Conservation (phyloP, 2,888 invertebrate species). For the Campopleginae sp. region DNA sequence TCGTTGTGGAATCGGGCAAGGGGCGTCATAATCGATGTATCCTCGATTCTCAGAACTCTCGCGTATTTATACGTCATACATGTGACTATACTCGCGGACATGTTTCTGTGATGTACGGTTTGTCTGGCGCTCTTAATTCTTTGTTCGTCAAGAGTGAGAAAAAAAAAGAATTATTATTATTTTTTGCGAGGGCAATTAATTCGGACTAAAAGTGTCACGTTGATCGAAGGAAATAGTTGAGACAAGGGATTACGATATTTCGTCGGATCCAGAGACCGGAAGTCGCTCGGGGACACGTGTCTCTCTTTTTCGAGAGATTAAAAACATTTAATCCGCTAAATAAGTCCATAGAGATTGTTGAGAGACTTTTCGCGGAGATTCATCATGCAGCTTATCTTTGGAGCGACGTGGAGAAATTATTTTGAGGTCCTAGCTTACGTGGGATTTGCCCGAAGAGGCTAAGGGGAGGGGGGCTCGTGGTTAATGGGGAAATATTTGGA, state of each 20-base stretch:
- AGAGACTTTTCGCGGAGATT: slow-evolving; percentile 62
- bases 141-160: slow-evolving; percentile 37
- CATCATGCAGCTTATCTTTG: slow-evolving; percentile 58
- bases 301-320: slow-evolving; percentile 31
- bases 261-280: slow-evolving; percentile 23
- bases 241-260: background rate
- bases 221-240: background rate
- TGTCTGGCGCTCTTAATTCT: slow-evolving; percentile 43
- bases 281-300: slow-evolving; percentile 32
- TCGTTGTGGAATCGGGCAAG: slow-evolving; percentile 59
- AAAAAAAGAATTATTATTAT: background rate
- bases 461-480: background rate
- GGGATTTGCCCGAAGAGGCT: background rate
- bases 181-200: background rate
- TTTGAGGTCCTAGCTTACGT: background rate
- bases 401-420: slow-evolving; percentile 36
- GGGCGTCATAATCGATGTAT: slow-evolving; percentile 59
- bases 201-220: background rate
- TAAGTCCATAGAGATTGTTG: slow-evolving; percentile 37
- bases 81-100: background rate
- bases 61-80: slow-evolving; percentile 22
- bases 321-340: slow-evolving; percentile 30
- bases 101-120: slow-evolving; percentile 30
- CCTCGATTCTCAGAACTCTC: slow-evolving; percentile 64
- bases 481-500: slow-evolving; percentile 27